These are phyloP conservation scores for Pharmacophagus antenor DNA, from an alignment of 2,888 invertebrate genomes.

Conservation along the genomic window DNA sequence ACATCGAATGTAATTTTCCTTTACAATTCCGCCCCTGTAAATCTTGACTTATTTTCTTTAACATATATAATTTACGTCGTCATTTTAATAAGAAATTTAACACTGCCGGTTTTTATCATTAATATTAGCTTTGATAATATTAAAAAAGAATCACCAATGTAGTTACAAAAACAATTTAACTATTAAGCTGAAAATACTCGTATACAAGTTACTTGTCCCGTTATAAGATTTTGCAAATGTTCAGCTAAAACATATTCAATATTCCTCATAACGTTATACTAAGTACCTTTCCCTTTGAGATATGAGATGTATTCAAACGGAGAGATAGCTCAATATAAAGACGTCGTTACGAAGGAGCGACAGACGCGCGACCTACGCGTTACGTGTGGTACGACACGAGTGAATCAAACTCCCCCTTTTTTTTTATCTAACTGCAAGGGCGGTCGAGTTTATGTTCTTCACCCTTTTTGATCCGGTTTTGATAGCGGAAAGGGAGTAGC, in stretches of 20 bases:
- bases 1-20: constrained; percentile 30
- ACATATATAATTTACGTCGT: constrained; percentile 11
- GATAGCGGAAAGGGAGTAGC: constrained; percentile 73
- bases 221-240: constrained; percentile 1
- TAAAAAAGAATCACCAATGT: too few relatives aligned
- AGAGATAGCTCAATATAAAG: constrained; percentile 68
- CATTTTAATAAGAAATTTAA: neutral
- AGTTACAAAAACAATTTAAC: neutral
- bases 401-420: constrained; percentile 77
- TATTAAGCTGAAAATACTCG: neutral
- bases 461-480: constrained; percentile 78
- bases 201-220: neutral
- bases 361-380: constrained; percentile 36
- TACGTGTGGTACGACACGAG: constrained; percentile 68
- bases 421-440: constrained; percentile 78
- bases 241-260: constrained; percentile 28
- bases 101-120: neutral
- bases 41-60: constrained; percentile 22
- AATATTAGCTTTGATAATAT: neutral
- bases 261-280: constrained; percentile 55
- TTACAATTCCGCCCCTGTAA: constrained; percentile 26
- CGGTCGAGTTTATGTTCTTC: constrained; percentile 74
- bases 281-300: constrained; percentile 63
- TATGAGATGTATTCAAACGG: constrained; percentile 74
- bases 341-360: constrained; percentile 63